phyloP scores from a whole-genome alignment of 30 jellyfish, hydroid and myxozoan species.

The Pseudorhiza aurosa region DNA sequence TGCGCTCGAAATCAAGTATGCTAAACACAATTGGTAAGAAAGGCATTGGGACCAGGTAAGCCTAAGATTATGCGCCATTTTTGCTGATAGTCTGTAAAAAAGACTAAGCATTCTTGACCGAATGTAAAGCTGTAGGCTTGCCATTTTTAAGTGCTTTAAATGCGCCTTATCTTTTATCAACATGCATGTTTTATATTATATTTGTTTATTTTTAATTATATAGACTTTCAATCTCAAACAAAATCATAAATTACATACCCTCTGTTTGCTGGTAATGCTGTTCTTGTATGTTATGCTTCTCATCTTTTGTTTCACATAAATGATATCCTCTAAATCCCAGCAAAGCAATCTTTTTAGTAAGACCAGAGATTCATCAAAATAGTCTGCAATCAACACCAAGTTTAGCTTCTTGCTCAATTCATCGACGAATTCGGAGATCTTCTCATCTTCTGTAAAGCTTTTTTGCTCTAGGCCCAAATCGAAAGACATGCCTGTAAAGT shows the following conservation, averaged over 20 bases:
- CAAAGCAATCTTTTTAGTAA: slow-evolving; percentile 79
- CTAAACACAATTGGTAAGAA: no score
- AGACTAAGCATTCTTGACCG: no score
- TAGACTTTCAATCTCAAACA: background rate
- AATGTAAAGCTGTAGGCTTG: no score
- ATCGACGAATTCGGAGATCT: slow-evolving; percentile 24
- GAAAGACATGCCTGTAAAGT: slow-evolving; percentile 76
- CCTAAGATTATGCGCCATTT: no score
- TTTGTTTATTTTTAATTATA: no score
- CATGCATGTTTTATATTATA: no score
- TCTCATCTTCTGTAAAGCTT: slow-evolving; percentile 42
- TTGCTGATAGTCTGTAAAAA: no score
- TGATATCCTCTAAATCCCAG: slow-evolving; percentile 88
- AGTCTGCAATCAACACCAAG: slow-evolving; percentile 76
- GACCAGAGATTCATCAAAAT: slow-evolving; percentile 87
- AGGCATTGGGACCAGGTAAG: no score
- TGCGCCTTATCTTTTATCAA: background rate
- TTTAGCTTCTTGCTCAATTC: slow-evolving; percentile 53
- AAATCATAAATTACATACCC: slow-evolving; percentile 24
- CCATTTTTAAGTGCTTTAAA: no score
- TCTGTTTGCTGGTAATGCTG: slow-evolving; percentile 27
- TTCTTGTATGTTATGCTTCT: slow-evolving; percentile 29
- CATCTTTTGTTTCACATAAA: slow-evolving; percentile 59
- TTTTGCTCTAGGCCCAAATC: slow-evolving; percentile 75
- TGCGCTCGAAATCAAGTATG: no score